Base-by-base conservation (phyloP, 2,113 vertebrate species). In the Glaucomys volans region DNA sequence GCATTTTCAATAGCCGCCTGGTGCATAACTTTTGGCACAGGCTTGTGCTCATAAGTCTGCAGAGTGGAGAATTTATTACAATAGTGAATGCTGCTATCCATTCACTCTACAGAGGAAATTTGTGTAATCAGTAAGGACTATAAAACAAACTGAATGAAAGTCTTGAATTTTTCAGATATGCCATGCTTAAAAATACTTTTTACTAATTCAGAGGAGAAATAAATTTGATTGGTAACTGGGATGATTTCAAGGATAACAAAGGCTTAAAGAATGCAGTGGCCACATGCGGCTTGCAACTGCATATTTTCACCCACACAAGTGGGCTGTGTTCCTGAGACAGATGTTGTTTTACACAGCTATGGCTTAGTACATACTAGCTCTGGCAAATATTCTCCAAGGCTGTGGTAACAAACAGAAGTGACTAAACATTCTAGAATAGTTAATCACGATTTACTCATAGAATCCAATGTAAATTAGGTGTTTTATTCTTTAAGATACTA, bases 1-100 rank as follows among this genome's bases (percentile, higher is more conserved):
- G 96, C 72, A 96, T 97, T 98, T 24, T 97, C 37, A 92, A 1
- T 1, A 95, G 47, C 85, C 97, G 97, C 96, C 95, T 94, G 96
- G 84, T 93, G 57, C 37, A 44, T 79, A 92, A 96, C 90, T 96
- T 96, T 87, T 95, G 97, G n/a, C 85, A 96, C 47, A 37, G 54
- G 66, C 62, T 40, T 88, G 94, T 42, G 44, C 91, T 75, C 72
- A 93, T 30, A 92, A 83, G n/a, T 96, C 69, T 96, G 74, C 54
- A 87, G 95, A 87, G 9, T 93, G 32, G 37, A 97, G 44, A 96
- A 97, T 91, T 86, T 96, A 88, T 94, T 90, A 50, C 67, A 69
- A 91, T 16, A 42, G 86, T 54, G 79, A 64, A 96, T 84, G 88
- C 20, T 93, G 47, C 47, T 96, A 93, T 96, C 90, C 12, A 57